Evolutionary conservation across 2,113 vertebrate genomes (phyloP).

Genomic region (Sceloporus undulatus): DNA sequence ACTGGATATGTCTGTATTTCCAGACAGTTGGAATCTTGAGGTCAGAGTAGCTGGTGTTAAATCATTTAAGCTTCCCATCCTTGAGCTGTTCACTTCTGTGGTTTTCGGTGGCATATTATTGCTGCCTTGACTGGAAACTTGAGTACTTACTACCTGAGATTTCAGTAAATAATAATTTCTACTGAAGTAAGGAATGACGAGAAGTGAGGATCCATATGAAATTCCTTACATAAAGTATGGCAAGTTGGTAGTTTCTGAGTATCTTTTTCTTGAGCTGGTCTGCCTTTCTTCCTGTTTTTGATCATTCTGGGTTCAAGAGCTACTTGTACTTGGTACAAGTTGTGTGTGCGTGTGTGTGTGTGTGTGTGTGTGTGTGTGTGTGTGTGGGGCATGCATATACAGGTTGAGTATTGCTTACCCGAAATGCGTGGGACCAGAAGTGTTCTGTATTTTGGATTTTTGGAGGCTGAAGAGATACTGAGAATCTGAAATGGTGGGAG

Average conservation of each 20-base stretch:
- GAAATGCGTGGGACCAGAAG: too few relatives aligned
- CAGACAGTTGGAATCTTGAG: slow-evolving; percentile 34
- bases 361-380: too few relatives aligned
- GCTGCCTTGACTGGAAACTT: slow-evolving; percentile 49
- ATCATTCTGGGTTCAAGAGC: neutral
- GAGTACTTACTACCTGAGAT: rapidly evolving
- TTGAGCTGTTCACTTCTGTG: slow-evolving; percentile 29
- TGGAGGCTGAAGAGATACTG: too few relatives aligned
- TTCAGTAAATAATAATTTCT: slow-evolving; percentile 17
- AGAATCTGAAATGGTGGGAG: too few relatives aligned
- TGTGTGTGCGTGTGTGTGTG: too few relatives aligned
- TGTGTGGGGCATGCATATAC: too few relatives aligned
- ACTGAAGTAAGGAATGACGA: slow-evolving; percentile 1
- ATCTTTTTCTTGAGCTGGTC: neutral
- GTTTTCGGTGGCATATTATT: slow-evolving; percentile 48
- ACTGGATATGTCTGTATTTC: slow-evolving; percentile 10
- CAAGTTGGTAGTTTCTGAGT: neutral
- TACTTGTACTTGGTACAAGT: neutral
- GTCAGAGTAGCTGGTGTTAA: neutral
- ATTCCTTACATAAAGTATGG: neutral
- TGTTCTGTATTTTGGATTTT: too few relatives aligned
- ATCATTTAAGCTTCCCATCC: neutral
- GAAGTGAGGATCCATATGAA: slow-evolving; percentile 15
- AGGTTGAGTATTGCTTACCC: too few relatives aligned
- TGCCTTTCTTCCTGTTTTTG: neutral